Conservation (phyloP, 2,888 invertebrate species). For the Lottia gigantea region DNA sequence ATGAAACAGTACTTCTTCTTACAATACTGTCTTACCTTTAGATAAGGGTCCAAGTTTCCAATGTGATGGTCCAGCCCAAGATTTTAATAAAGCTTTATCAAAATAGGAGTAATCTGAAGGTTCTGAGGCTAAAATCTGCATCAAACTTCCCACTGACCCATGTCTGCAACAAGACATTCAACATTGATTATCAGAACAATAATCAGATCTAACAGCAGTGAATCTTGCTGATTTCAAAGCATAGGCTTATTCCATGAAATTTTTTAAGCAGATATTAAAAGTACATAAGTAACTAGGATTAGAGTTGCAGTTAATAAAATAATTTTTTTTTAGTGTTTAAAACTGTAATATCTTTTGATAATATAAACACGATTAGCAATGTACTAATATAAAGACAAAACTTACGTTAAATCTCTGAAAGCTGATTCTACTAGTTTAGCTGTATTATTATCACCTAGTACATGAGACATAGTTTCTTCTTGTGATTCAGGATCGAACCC, state of each 20-base stretch:
- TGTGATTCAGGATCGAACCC: conserved; percentile 1
- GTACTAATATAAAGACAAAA: conserved; percentile 5
- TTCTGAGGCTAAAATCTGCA: conserved; percentile 67
- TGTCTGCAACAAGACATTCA: conserved; percentile 33
- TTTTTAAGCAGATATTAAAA: no score
- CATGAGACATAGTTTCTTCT: conserved; percentile 13
- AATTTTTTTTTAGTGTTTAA: no score
- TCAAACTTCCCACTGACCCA: conserved; percentile 60
- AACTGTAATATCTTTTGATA: neutral
- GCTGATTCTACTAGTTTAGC: conserved; percentile 55
- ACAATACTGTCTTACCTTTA: conserved; percentile 39
- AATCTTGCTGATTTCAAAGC: no score
- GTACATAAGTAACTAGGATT: no score
- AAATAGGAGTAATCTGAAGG: conserved; percentile 79
- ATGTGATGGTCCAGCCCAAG: conserved; percentile 86
- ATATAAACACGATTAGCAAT: neutral
- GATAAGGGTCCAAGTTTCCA: conserved; percentile 76
- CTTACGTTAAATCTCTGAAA: conserved; percentile 56
- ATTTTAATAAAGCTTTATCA: conserved; percentile 70
- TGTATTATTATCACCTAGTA: conserved; percentile 52
- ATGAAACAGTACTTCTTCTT: no score
- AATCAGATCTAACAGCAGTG: no score
- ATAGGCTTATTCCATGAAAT: no score
- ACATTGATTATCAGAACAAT: no score
- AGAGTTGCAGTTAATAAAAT: no score